These are phyloP conservation scores for Aleiodes testaceus DNA, from an alignment of 2,888 invertebrate species.

Conservation along the genomic window DNA sequence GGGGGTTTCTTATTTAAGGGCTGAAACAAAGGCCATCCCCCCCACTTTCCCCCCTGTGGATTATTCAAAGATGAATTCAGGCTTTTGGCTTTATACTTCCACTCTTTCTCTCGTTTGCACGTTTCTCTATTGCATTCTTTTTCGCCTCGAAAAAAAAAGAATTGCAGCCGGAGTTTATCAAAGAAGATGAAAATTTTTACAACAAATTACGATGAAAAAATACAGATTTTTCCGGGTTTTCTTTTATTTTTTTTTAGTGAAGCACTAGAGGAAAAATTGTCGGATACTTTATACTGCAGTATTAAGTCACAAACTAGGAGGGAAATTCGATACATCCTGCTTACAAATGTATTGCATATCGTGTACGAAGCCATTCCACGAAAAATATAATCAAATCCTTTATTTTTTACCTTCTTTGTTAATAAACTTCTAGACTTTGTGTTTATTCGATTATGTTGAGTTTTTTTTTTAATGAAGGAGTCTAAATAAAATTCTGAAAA, in stretches of 20 bases:
- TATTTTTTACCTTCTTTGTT: no score
- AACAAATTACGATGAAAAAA: neutral
- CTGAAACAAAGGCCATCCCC: constrained; percentile 63
- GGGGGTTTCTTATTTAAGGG: constrained; percentile 49
- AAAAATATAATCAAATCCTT: neutral
- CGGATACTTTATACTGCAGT: neutral
- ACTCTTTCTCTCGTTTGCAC: constrained; percentile 47
- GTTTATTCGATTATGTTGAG: no score
- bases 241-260: neutral
- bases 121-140: constrained; percentile 24
- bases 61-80: constrained; percentile 64
- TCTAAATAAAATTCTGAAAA: no score
- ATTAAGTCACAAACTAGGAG: constrained; percentile 16
- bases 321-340: constrained; percentile 23
- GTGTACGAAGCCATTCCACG: constrained; percentile 4
- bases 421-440: no score
- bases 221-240: neutral
- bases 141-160: constrained; percentile 3
- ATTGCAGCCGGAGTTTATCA: constrained; percentile 6
- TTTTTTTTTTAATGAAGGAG: no score
- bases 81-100: constrained; percentile 45
- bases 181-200: neutral
- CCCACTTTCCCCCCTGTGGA: constrained; percentile 50
- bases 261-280: neutral
- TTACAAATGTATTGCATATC: constrained; percentile 5